phyloP scores from a whole-genome alignment of 2,113 vertebrate species.

The Phrynosoma platyrhinos region DNA sequence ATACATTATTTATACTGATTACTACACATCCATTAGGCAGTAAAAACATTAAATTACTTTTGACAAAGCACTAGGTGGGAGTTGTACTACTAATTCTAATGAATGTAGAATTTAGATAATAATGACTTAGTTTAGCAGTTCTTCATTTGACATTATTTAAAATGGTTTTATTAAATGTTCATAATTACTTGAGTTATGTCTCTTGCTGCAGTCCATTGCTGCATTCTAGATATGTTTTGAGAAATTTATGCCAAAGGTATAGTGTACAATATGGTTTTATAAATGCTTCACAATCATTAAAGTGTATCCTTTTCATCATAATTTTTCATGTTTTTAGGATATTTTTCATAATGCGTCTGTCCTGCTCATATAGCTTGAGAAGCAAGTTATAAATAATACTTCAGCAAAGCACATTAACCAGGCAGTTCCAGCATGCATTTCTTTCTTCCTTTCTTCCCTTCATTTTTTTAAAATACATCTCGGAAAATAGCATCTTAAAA shows the following conservation, averaged over 20 bases:
- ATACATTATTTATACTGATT: constrained; percentile 72
- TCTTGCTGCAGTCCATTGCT: constrained; percentile 31
- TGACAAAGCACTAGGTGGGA: constrained; percentile 49
- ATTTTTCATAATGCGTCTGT: constrained; percentile 51
- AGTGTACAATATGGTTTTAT: constrained; percentile 14
- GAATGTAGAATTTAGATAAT: constrained; percentile 48
- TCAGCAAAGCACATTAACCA: constrained; percentile 64
- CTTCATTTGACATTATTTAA: constrained; percentile 49
- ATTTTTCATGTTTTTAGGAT: constrained; percentile 41
- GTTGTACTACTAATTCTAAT: constrained; percentile 66
- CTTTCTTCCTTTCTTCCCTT: not conserved
- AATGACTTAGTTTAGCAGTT: constrained; percentile 47
- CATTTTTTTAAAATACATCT: constrained; percentile 71
- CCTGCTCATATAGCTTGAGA: constrained; percentile 41
- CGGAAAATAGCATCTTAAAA: constrained; percentile 82
- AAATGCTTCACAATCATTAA: constrained; percentile 52
- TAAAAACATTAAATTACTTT: constrained; percentile 62
- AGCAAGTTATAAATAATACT: constrained; percentile 69
- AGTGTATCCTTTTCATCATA: not conserved
- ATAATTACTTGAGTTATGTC: constrained; percentile 36
- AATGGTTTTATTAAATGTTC: constrained; percentile 52
- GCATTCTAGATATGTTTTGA: constrained; percentile 29
- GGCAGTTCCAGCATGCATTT: constrained; percentile 70
- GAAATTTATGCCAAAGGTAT: constrained; percentile 28
- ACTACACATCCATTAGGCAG: constrained; percentile 58